Base-by-base conservation (phyloP, 2,113 vertebrate species). In the Myodes glareolus region DNA sequence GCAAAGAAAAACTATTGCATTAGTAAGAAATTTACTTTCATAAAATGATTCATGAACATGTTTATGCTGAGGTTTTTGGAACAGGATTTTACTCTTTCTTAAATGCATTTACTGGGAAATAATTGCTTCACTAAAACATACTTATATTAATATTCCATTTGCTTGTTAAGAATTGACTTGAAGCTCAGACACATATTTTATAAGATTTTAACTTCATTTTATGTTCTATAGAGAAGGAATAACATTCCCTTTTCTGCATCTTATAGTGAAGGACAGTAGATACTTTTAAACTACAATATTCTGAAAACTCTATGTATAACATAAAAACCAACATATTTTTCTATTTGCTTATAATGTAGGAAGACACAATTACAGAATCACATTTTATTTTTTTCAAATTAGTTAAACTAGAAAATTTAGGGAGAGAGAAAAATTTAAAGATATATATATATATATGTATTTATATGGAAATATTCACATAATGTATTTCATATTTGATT, bases 11-110 rank as follows among this genome's bases (percentile, higher is more conserved):
- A 93, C 13, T 93, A 58, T 96, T 92, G 4, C 33, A 78, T 97
- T 92, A 92, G 13, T 42, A 93, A 50, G 39, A 97, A 90, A 81
- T 73, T 94, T 95, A 92, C 50, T 97, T 68, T 91, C 73, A 95
- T 3, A 93, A 96, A 96, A 70, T 89, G 95, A 97, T n/a, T 97
- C 45, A 85, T 84, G 45, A 94, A 68, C 92, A 93, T 88, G 17
- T 92, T 91, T 47, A 88, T 90, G 77, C 29, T 84, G 39, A 63
- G 1, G 50, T 96, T 92, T 12, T 90, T 90, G 90, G 55, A 88
- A 77, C n/a, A 65, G 93, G 19, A 95, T 91, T 97, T 94, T 80
- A 23, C 67, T 91, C 92, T 21, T 81, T 63, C 92, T 95, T 96
- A 85, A 92, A 58, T 94, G 42, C 23, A 11, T 73, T 96, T 92